Base-by-base conservation (phyloP, 2,888 invertebrate species). In the Ctenicera cuprea region DNA sequence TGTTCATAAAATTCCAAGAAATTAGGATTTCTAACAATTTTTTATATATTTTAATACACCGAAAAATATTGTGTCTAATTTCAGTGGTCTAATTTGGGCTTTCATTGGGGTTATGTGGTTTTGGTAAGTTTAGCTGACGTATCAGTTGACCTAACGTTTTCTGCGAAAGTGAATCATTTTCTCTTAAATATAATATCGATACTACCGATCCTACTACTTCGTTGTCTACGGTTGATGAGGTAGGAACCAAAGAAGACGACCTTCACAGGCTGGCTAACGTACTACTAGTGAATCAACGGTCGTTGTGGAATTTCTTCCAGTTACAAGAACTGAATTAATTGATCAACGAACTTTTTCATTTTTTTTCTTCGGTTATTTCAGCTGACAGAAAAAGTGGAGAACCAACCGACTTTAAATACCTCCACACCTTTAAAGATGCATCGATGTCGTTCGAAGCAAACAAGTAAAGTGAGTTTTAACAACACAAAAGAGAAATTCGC, bases 251-350 rank as follows among this genome's bases (percentile, higher is more conserved):
- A 78, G 70, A 76, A 71, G 76, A 57, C 75, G 77, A 61, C 77
- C 77, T 77, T 77, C 77, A 43, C 43, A 71, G 59, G 57, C 65
- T 71, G 77, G 75, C 71, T 76, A 76, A 78, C 76, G 77, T 78
- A 76, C 72, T 76, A 75, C 59, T 72, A 65, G 76, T 76, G 77
- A 76, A 77, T 77, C 77, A 78, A 78, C 78, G 78, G 78, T 78
- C 78, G 76, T 73, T 73, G 76, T 69, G 78, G 78, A 78, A 78
- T 78, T 75, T 74, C 76, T 75, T 78, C 75, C 71, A 75, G 68
- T 68, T 68, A 68, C 68, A 61, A 69, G 69, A 52, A 45, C 26
- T 62, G 71, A 71, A 71, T 71, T 71, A 71, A 71, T 71, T 71
- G 64, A 64, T 43, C 59, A 71, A 71, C 71, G 71, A 71, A 71